phyloP scores from a whole-genome alignment of 2,113 vertebrate genomes.

The Callaeas wilsoni region DNA sequence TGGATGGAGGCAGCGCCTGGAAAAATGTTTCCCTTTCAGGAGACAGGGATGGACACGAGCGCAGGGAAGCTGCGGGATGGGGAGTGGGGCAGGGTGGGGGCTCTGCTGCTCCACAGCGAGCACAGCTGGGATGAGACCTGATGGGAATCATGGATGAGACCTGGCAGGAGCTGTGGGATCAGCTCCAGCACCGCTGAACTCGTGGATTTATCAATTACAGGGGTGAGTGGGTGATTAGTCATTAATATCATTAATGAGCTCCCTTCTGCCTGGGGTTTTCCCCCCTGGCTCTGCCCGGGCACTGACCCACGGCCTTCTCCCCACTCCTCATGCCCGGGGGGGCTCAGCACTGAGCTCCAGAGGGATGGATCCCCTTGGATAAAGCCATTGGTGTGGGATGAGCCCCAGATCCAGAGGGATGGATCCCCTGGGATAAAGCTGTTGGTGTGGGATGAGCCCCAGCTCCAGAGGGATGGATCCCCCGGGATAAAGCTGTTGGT shows the following conservation, averaged over 20 bases:
- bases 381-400: rapidly evolving
- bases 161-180: neutral
- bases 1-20: slow-evolving; percentile 2
- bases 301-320: rapidly evolving
- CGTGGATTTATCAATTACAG: neutral
- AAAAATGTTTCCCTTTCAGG: slow-evolving; percentile 32
- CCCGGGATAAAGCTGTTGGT: rapidly evolving
- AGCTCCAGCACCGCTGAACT: neutral
- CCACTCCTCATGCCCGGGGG: rapidly evolving
- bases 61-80: rapidly evolving
- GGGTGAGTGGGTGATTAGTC: neutral
- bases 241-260: neutral
- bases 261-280: neutral
- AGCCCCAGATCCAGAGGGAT: neutral
- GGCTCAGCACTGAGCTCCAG: neutral
- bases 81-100: neutral
- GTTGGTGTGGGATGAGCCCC: rapidly evolving
- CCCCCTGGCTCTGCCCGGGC: neutral
- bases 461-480: neutral
- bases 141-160: neutral
- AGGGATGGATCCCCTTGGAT: neutral
- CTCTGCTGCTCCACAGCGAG: neutral
- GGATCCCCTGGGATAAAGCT: neutral
- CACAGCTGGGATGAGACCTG: neutral
- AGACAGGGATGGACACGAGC: neutral